phyloP scores from a whole-genome alignment of 2,797 vertebrate genomes.

The Melanotaenia parkinsoni region DNA sequence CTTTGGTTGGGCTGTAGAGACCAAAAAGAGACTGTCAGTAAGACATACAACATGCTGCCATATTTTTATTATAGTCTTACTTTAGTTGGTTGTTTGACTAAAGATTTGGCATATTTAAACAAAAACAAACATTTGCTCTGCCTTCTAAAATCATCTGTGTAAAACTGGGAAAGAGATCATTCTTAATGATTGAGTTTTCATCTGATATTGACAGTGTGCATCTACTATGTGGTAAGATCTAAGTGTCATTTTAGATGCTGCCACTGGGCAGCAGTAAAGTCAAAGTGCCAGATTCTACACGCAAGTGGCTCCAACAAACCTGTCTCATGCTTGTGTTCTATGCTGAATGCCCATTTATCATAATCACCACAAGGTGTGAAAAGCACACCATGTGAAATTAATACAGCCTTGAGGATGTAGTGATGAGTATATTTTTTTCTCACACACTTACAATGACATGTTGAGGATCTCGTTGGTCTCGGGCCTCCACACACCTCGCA shows the following conservation, averaged over 20 bases:
- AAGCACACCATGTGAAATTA: conserved; percentile 4
- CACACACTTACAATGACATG: conserved; percentile 94
- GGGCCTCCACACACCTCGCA: conserved; percentile 96
- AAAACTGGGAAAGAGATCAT: not conserved
- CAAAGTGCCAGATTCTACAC: not conserved
- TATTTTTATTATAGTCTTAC: not conserved
- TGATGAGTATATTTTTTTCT: not conserved
- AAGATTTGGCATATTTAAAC: not conserved
- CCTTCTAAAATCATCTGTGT: not conserved
- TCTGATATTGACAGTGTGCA: not conserved
- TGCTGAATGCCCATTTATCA: not conserved
- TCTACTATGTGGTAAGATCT: not conserved
- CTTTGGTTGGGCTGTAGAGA: conserved; percentile 92
- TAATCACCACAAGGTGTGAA: not conserved
- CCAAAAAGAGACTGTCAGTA: not conserved
- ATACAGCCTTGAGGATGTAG: not conserved
- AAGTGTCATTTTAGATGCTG: not conserved
- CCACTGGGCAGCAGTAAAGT: conserved; percentile 18
- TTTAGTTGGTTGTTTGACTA: not conserved
- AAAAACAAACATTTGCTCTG: not conserved
- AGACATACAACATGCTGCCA: not conserved
- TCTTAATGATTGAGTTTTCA: too few species aligned
- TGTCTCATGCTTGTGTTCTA: not conserved
- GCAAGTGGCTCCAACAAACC: conserved; percentile 12
- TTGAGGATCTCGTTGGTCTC: conserved; percentile 95